phyloP scores from a whole-genome alignment of 2,888 invertebrate genomes.

The Pandemis heparana region DNA sequence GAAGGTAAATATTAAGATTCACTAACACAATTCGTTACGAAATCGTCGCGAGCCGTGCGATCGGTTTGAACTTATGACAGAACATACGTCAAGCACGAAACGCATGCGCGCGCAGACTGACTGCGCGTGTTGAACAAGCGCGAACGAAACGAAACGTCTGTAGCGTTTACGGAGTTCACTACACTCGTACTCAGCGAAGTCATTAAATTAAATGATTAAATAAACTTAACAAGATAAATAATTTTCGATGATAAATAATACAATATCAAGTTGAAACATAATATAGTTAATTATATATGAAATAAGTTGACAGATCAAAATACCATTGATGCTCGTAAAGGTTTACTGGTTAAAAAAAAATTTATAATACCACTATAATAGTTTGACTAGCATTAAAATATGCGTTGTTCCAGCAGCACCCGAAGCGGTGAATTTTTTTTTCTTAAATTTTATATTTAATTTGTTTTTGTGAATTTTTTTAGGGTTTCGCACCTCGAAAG shows the following conservation, averaged over 20 bases:
- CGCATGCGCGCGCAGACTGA: conserved; percentile 83
- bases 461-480: too few species aligned
- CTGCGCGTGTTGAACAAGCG: conserved; percentile 55
- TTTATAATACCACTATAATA: background rate
- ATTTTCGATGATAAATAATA: background rate
- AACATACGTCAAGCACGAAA: conserved; percentile 64
- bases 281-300: background rate
- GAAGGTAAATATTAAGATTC: conserved; percentile 49
- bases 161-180: conserved; percentile 49
- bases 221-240: background rate
- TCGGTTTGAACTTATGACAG: conserved; percentile 50
- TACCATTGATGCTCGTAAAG: too few species aligned
- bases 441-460: background rate
- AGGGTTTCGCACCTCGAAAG: too few species aligned
- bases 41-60: conserved; percentile 61
- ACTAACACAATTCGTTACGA: conserved; percentile 61
- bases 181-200: background rate
- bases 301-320: background rate
- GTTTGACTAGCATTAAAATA: background rate
- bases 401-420: background rate
- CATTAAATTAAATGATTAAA: background rate
- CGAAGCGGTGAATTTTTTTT: background rate
- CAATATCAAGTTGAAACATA: background rate
- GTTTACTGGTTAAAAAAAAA: background rate
- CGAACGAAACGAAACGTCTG: conserved; percentile 21